A percentile compares a stretch with the other conserved stretches of the same genome.
Evolutionary conservation across 2,797 vertebrate species (phyloP).

Genomic region (Cichlasoma orientale): DNA sequence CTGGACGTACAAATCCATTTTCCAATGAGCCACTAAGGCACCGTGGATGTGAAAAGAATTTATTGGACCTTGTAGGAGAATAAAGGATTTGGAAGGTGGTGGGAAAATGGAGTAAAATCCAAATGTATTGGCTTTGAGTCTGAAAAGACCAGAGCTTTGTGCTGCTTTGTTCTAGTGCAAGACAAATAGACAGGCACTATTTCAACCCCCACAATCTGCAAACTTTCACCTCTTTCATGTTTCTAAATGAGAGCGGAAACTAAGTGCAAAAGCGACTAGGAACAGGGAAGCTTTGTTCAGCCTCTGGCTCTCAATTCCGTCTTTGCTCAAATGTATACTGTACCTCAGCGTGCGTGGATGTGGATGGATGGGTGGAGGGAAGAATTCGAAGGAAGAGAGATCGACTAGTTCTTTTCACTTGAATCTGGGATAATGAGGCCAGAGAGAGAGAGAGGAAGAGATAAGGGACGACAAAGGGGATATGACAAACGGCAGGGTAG

Average conservation of each 20-base stretch:
- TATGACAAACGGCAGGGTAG: conserved; percentile 60
- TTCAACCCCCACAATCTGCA: conserved; percentile 55
- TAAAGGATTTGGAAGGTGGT: conserved; percentile 26
- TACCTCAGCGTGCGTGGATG: conserved; percentile 31
- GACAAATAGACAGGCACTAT: conserved; percentile 56
- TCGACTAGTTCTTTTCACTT: conserved; percentile 52
- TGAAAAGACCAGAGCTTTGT: conserved; percentile 36
- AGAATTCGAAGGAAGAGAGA: conserved; percentile 24
- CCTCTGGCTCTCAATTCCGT: conserved; percentile 3
- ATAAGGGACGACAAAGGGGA: conserved; percentile 59
- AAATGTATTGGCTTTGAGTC: conserved; percentile 41
- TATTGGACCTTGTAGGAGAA: conserved; percentile 22
- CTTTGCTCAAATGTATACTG: conserved; percentile 56
- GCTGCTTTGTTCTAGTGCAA: conserved; percentile 25
- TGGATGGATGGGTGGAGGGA: conserved; percentile 11
- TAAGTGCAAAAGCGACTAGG: conserved; percentile 48
- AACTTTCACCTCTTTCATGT: conserved; percentile 60
- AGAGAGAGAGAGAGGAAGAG: conserved; percentile 40
- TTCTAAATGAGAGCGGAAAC: conserved; percentile 53
- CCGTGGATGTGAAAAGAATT: conserved; percentile 24
- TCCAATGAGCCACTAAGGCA: conserved; percentile 21
- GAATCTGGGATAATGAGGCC: conserved; percentile 58
- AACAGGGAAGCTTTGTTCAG: conserved; percentile 54
- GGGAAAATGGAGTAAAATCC: conserved; percentile 47
- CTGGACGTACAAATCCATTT: conserved; percentile 46